Percentiles rank a stretch among this genome's conserved stretches.
Evolutionary conservation across 1,140 invertebrate species (phyloP).

Genomic region (Battus philenor): DNA sequence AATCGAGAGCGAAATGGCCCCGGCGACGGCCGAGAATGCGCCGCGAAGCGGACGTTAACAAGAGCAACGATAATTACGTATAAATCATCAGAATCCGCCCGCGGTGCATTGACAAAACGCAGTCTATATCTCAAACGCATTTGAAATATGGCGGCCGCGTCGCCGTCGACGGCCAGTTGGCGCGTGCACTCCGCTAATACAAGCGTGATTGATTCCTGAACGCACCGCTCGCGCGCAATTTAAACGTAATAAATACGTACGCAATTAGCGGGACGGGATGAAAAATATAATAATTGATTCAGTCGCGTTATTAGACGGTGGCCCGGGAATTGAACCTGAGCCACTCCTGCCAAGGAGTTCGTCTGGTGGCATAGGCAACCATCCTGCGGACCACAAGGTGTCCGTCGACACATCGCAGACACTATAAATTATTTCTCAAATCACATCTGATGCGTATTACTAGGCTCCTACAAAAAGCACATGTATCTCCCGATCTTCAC

Average conservation of each 20-base stretch:
- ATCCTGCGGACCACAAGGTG: too few species aligned
- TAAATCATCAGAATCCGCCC: slow-evolving; percentile 70
- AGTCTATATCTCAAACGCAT: slow-evolving; percentile 62
- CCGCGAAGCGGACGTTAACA: slow-evolving; percentile 68
- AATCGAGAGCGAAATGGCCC: slow-evolving; percentile 58
- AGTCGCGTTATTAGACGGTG: not conserved
- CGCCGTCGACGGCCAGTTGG: slow-evolving; percentile 59
- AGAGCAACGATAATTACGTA: slow-evolving; percentile 71
- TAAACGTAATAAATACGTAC: slow-evolving; percentile 10
- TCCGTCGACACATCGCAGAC: slow-evolving; percentile 53
- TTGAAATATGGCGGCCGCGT: slow-evolving; percentile 67
- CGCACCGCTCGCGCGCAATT: slow-evolving; percentile 3
- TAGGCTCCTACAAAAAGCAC: slow-evolving; percentile 64
- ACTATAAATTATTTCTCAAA: slow-evolving; percentile 72
- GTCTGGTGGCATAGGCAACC: too few species aligned
- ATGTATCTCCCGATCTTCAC: slow-evolving; percentile 73
- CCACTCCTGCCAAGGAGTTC: too few species aligned
- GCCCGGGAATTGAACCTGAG: too few species aligned
- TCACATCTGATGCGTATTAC: slow-evolving; percentile 68
- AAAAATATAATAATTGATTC: too few species aligned
- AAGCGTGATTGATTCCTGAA: slow-evolving; percentile 61
- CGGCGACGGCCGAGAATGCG: slow-evolving; percentile 47
- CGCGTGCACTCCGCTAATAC: slow-evolving; percentile 58
- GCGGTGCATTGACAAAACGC: slow-evolving; percentile 73
- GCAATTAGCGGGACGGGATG: slow-evolving; percentile 2